These are phyloP conservation scores for Cyprinus carpio DNA, from an alignment of 2,113 vertebrate species.

Conservation along the genomic window DNA sequence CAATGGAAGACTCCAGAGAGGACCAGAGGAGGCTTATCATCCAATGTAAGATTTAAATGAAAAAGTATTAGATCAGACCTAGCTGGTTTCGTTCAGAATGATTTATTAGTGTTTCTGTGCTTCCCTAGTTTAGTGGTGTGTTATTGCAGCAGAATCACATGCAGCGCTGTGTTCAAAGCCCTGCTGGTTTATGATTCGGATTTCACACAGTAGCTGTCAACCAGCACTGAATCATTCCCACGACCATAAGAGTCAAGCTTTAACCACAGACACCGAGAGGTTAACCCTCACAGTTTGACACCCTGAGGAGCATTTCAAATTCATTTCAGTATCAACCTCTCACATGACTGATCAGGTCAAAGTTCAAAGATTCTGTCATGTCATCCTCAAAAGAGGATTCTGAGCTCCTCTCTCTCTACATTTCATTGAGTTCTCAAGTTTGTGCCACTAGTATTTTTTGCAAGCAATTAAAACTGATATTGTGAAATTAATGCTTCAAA, in stretches of 20 bases:
- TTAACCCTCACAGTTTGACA: conserved; percentile 69
- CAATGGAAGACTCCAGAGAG: conserved; percentile 95
- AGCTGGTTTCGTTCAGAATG: neutral
- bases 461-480: neutral
- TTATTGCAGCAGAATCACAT: conserved; percentile 3
- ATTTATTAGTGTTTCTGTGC: neutral
- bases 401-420: neutral
- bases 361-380: conserved; percentile 59
- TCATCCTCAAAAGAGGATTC: conserved; percentile 26
- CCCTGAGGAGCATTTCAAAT: conserved; percentile 72
- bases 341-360: conserved; percentile 61
- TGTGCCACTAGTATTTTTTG: neutral
- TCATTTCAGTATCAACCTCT: conserved; percentile 68
- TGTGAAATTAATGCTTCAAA: neutral
- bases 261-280: conserved; percentile 71
- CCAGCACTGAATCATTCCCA: conserved; percentile 71
- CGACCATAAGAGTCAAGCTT: conserved; percentile 68
- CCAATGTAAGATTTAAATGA: conserved; percentile 79
- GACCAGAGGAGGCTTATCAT: conserved; percentile 95
- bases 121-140: neutral
- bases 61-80: neutral
- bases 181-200: conserved; percentile 35
- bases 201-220: conserved; percentile 49
- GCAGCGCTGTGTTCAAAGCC: conserved; percentile 20
- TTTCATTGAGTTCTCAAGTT: neutral